Conservation (phyloP, 2,888 invertebrate species). For the Diaprepes abbreviatus region DNA sequence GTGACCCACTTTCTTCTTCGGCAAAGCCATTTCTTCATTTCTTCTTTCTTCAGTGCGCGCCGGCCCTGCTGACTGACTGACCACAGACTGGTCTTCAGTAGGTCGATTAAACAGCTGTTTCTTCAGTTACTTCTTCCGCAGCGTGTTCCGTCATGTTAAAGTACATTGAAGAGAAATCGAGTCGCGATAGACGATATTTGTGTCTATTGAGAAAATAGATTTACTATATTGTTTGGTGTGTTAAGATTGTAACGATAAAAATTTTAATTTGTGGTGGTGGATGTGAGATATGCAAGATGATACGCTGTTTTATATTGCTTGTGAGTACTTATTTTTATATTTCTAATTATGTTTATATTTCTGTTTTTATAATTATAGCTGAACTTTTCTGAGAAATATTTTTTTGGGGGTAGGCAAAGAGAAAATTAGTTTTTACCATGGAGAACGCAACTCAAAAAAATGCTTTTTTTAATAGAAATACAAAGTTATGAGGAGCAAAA, state of each 20-base stretch:
- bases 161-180: slow-evolving; percentile 28
- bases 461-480: too few relatives aligned
- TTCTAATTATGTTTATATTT: neutral
- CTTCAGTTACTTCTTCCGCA: slow-evolving; percentile 30
- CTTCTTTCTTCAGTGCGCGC: slow-evolving; percentile 40
- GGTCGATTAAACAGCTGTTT: slow-evolving; percentile 47
- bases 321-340: slow-evolving; percentile 47
- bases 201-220: slow-evolving; percentile 22
- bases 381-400: too few relatives aligned
- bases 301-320: slow-evolving; percentile 53
- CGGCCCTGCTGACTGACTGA: slow-evolving; percentile 54
- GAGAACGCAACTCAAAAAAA: too few relatives aligned
- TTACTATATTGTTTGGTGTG: slow-evolving; percentile 1
- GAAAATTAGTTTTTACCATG: too few relatives aligned
- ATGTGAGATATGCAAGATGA: slow-evolving; percentile 52
- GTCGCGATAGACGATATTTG: slow-evolving; percentile 12
- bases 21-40: slow-evolving; percentile 35
- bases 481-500: too few relatives aligned
- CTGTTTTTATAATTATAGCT: too few relatives aligned
- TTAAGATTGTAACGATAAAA: slow-evolving; percentile 7
- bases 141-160: slow-evolving; percentile 30
- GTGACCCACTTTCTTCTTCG: slow-evolving; percentile 47
- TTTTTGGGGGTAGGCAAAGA: too few relatives aligned
- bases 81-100: slow-evolving; percentile 51
- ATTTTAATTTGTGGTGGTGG: slow-evolving; percentile 19